Percentiles rank a stretch among this genome's conserved stretches.
Evolutionary conservation across 2,888 invertebrate genomes (phyloP).

Genomic region (Melanargia galathea): DNA sequence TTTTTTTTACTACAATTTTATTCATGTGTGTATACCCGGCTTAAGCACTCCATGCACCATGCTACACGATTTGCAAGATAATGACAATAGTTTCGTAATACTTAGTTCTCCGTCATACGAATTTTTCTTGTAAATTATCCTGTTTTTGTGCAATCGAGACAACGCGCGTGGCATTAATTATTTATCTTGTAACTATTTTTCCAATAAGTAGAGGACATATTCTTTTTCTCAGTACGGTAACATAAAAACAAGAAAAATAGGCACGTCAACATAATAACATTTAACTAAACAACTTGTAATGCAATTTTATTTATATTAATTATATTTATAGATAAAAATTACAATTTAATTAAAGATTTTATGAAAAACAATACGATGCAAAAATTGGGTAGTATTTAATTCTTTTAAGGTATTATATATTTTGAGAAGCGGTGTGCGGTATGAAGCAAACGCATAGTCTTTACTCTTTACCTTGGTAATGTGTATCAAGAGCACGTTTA

Average conservation of each 20-base stretch:
- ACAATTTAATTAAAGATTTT: background rate
- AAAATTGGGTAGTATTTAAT: background rate
- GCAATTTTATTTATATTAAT: too few relatives aligned
- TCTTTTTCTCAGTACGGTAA: background rate
- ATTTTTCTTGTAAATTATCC: constrained; percentile 24
- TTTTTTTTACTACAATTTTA: too few relatives aligned
- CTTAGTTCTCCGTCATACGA: constrained; percentile 14
- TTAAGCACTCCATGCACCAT: constrained; percentile 12
- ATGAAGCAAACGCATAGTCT: background rate
- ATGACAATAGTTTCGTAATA: constrained; percentile 20
- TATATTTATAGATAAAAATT: too few relatives aligned
- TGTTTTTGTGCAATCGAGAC: constrained; percentile 21
- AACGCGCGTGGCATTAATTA: constrained; percentile 26
- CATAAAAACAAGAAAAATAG: background rate
- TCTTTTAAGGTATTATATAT: background rate
- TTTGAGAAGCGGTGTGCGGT: background rate
- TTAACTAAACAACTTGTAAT: too few relatives aligned
- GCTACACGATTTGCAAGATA: constrained; percentile 28
- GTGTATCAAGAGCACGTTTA: too few relatives aligned
- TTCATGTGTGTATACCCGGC: constrained; percentile 2
- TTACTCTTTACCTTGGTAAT: background rate
- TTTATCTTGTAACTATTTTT: constrained; percentile 14
- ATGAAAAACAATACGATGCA: background rate
- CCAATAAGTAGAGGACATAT: background rate
- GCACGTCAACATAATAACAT: background rate